Base-by-base conservation (phyloP, 2,113 vertebrate genomes). In the Mormoops blainvillei region DNA sequence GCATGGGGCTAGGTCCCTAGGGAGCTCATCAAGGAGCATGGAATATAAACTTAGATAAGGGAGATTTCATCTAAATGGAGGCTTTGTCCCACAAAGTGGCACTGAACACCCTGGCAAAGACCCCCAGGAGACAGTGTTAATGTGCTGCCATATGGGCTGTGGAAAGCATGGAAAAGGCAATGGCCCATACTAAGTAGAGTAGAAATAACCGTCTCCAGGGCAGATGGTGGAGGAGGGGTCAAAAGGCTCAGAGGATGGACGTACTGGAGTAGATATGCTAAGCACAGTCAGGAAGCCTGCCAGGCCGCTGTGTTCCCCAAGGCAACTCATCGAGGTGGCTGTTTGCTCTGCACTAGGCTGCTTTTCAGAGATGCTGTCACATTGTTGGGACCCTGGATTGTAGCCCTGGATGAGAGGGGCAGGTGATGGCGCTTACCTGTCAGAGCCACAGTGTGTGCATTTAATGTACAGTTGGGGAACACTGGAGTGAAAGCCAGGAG, bases 381-480 rank as follows among this genome's bases (percentile, higher is more conserved):
- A 1, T 12, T 18, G 63, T 68, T 15, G 41, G 33, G 38, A 5
- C 3, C 48, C 89, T 28, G 31, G n/a, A n/a, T n/a, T n/a, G 7
- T 1, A 4, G 26, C 33, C 5, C 0, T 11, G 3, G 45, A 4
- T 0, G 0, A 65, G 10, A 48, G 26, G 19, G 52, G 14, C 19
- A 6, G 18, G 7, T 3, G 1, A 0, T 28, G 45, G 24, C 20
- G 18, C 4, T 58, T 7, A 54, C 33, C 4, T 38, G 41, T 15
- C 4, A 8, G 74, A 38, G 1, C 0, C 18, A 7, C 0, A 0
- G 58, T 36, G 22, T 43, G 28, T 9, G 3, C 7, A 28, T 18
- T 38, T 9, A 15, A 15, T 7, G 2, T 0, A 5, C 41, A 61
- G 41, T 18, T 1, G 1, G 16, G 18, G 38, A 8, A 8, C 9